These are phyloP conservation scores for Nymphalis urticae DNA, from an alignment of 2,888 invertebrate species.

Conservation along the genomic window DNA sequence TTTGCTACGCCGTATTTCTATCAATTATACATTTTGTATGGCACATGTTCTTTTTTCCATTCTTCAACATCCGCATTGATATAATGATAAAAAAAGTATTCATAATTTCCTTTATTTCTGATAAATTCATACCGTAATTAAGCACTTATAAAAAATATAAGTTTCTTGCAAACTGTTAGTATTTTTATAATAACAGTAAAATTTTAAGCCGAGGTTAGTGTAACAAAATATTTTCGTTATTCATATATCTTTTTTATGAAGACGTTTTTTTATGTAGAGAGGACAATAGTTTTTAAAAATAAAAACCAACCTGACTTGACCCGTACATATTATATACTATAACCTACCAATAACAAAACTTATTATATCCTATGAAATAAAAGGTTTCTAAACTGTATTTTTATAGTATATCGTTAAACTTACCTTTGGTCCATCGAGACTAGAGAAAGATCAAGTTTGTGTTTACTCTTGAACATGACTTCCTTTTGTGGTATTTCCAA, in stretches of 20 bases:
- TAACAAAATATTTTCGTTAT: no score
- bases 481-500: slow-evolving; percentile 99
- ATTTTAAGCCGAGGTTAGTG: no score
- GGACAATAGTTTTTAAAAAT: no score
- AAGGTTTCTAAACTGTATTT: no score
- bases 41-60: slow-evolving; percentile 35
- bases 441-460: slow-evolving; percentile 97
- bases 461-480: slow-evolving; percentile 99
- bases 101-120: neutral
- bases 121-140: neutral
- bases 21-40: slow-evolving; percentile 49
- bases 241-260: no score
- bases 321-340: no score
- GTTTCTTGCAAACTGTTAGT: neutral
- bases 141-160: neutral
- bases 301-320: no score
- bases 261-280: no score
- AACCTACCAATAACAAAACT: no score
- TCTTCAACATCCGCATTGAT: slow-evolving; percentile 32
- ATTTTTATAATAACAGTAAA: no score
- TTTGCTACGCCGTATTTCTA: slow-evolving; percentile 43
- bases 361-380: no score
- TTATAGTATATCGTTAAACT: slow-evolving; percentile 29
- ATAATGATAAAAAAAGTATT: slow-evolving; percentile 14
- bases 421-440: slow-evolving; percentile 98